Evolutionary conservation across 1,140 invertebrate genomes (phyloP).

Genomic region (Choristoneura fumiferana): DNA sequence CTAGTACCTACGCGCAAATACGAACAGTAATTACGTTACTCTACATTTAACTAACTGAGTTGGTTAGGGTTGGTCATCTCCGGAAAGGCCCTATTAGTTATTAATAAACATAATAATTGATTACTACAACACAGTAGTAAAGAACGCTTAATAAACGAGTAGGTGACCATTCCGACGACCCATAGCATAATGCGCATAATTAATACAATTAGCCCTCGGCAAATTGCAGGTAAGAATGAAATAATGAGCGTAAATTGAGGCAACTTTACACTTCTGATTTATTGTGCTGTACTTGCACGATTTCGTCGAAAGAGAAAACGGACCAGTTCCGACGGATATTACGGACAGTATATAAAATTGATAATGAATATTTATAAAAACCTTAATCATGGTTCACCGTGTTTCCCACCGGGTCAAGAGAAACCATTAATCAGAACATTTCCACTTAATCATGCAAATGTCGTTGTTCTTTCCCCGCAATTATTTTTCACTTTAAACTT

Average conservation of each 20-base stretch:
- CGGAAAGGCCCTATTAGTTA: too few relatives aligned
- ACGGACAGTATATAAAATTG: constrained; percentile 66
- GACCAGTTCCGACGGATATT: constrained; percentile 69
- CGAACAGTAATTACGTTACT: too few relatives aligned
- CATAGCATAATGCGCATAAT: constrained; percentile 67
- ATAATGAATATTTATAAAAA: constrained; percentile 75
- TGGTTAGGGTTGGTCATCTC: too few relatives aligned
- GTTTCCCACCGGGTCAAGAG: constrained; percentile 53
- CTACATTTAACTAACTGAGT: too few relatives aligned
- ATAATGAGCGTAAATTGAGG: constrained; percentile 75
- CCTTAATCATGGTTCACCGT: constrained; percentile 55
- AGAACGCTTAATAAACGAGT: background rate
- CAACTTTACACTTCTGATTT: constrained; percentile 77
- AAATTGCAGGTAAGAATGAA: constrained; percentile 73
- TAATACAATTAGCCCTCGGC: constrained; percentile 75
- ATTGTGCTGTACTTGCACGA: constrained; percentile 71
- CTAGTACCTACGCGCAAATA: too few relatives aligned
- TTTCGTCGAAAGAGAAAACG: constrained; percentile 76
- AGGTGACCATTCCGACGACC: constrained; percentile 6
- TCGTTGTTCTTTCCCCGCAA: constrained; percentile 40
- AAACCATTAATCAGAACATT: constrained; percentile 65
- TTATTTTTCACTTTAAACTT: constrained; percentile 39
- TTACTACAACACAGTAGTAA: too few relatives aligned
- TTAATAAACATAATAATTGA: background rate
- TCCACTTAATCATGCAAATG: constrained; percentile 61